A percentile compares a stretch with the other conserved stretches of the same genome.
phyloP scores from a whole-genome alignment of 2,888 invertebrate species.

The Stenurella melanura region DNA sequence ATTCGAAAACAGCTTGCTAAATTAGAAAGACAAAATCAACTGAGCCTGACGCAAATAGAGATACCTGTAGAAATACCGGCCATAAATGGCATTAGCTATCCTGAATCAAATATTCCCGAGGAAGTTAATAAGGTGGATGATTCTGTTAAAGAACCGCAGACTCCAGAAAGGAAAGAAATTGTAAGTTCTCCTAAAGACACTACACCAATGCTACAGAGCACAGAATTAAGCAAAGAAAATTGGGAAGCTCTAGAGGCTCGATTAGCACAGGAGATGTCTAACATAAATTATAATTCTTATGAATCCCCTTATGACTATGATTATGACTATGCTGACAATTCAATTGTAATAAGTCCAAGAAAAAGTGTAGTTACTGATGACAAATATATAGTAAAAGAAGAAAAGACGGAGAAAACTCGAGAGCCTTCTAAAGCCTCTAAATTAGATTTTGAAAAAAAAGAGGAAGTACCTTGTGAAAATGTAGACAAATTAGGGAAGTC shows the following conservation, averaged over 20 bases:
- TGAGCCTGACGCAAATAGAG: slow-evolving; percentile 62
- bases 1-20: slow-evolving; percentile 80
- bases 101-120: not conserved
- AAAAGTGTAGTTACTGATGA: slow-evolving; percentile 48
- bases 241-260: slow-evolving; percentile 71
- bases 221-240: slow-evolving; percentile 68
- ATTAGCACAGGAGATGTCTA: slow-evolving; percentile 65
- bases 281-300: slow-evolving; percentile 63
- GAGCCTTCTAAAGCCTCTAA: not conserved
- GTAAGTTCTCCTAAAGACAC: not conserved
- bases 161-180: slow-evolving; percentile 9
- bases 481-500: not conserved
- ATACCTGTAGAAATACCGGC: slow-evolving; percentile 42
- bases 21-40: slow-evolving; percentile 74
- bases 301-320: slow-evolving; percentile 54
- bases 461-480: not conserved
- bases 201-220: slow-evolving; percentile 50
- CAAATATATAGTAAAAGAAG: slow-evolving; percentile 28
- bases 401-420: slow-evolving; percentile 7
- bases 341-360: slow-evolving; percentile 44
- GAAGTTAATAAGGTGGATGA: slow-evolving; percentile 19
- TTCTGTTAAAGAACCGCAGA: slow-evolving; percentile 4
- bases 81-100: slow-evolving; percentile 37
- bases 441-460: not conserved
- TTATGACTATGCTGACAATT: slow-evolving; percentile 35